Base-by-base conservation (phyloP, 2,888 invertebrate genomes). In the Deroplatys truncata region DNA sequence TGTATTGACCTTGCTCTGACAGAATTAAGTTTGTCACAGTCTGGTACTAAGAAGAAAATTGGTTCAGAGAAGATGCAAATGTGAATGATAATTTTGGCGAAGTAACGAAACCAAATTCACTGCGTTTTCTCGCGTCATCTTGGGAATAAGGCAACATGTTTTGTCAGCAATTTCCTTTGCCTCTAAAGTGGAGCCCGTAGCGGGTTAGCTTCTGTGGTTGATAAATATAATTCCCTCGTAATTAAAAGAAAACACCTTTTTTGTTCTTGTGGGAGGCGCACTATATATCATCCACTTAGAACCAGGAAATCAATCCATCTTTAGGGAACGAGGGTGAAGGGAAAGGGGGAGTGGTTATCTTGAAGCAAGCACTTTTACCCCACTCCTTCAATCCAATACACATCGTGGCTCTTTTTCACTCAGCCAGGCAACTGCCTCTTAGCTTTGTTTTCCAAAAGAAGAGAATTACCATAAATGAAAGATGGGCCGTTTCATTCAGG, bases 241-340 rank as follows among this genome's bases (percentile, higher is more conserved):
- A 83, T 84, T 87, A 82, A 87, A 87, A 87, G 83, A 83, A 87
- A 87, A 87, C 82, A 82, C 35, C 87, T 35, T 87, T 87, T 87
- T 87, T 87, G 31, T 87, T 35, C 82, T 87, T 87, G 31, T 83
- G 28, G 35, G 43, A 87, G 87, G 82, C 31, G 43, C 87, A 72
- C 87, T 87, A 87, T 87, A 87, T 83, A 87, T 87, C 87, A 87
- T 87, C 87, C 87, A 87, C 87, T 87, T 87, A 87, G 87, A n/a
- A 25, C 82, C 87, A 83, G 87, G 87, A 83, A 87, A 87, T 87
- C 87, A 87, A 87, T 87, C 87, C 87, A 87, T 87, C 87, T 87
- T 87, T 87, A 83, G n/a, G 87, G 31, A 87, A 43, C 43, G n/a
- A n/a, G 43, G 49, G n/a, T 25, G 10, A 20, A 29, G 87, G 82